Evolutionary conservation across 2,113 vertebrate genomes (phyloP).

Genomic region (Galeopterus variegatus): DNA sequence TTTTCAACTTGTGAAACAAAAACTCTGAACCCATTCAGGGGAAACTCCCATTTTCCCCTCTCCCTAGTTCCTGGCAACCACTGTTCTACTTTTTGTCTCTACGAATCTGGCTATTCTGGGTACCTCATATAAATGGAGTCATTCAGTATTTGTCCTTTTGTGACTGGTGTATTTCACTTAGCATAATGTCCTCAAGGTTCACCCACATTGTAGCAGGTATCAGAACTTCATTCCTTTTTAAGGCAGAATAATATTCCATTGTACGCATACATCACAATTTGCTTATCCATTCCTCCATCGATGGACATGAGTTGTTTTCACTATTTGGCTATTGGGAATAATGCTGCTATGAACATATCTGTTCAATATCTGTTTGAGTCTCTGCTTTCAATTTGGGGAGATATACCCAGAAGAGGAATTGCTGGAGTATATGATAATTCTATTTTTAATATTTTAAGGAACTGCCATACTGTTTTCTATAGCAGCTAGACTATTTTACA

Average conservation of each 20-base stretch:
- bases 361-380: background rate
- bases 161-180: conserved; percentile 14
- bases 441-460: background rate
- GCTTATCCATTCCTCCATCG: background rate
- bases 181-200: background rate
- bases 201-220: background rate
- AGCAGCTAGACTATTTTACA: background rate
- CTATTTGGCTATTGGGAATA: background rate
- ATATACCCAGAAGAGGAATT: background rate
- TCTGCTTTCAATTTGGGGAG: background rate
- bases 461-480: background rate
- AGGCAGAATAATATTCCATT: background rate
- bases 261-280: background rate
- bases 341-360: background rate
- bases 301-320: background rate
- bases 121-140: background rate
- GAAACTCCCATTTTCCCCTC: background rate
- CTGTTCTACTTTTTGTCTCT: background rate
- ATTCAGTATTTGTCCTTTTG: background rate
- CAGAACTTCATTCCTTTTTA: background rate
- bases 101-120: background rate
- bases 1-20: background rate
- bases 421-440: background rate
- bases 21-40: background rate
- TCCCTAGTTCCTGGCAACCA: background rate